phyloP scores from a whole-genome alignment of 2,888 invertebrate genomes.

The Belgica antarctica region DNA sequence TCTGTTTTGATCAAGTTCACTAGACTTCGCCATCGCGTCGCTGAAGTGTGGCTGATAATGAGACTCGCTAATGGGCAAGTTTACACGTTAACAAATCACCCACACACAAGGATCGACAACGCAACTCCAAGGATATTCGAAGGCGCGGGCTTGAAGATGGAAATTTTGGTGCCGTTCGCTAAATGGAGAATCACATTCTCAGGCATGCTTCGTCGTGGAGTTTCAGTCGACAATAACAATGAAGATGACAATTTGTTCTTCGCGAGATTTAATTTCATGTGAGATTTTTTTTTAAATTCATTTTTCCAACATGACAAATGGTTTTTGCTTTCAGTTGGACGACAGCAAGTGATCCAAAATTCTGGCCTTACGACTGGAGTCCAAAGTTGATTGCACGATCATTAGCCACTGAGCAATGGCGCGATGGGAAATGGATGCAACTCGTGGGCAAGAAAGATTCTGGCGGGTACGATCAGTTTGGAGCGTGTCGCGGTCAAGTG shows the following conservation, averaged over 20 bases:
- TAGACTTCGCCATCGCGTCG: constrained; percentile 56
- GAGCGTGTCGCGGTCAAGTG: constrained; percentile 61
- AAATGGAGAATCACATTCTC: constrained; percentile 67
- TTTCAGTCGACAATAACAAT: constrained; percentile 49
- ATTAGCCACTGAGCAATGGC: constrained; percentile 61
- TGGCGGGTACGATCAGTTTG: constrained; percentile 64
- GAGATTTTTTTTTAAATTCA: constrained; percentile 49
- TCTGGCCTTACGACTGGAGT: constrained; percentile 61
- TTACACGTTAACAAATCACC: constrained; percentile 58
- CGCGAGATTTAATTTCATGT: constrained; percentile 63
- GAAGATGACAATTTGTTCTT: constrained; percentile 55
- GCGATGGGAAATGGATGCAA: constrained; percentile 59
- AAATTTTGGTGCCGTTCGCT: constrained; percentile 61
- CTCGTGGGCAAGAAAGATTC: constrained; percentile 57
- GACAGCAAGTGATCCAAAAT: constrained; percentile 55
- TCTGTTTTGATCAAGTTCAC: constrained; percentile 59
- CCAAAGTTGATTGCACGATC: constrained; percentile 58
- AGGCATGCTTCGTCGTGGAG: constrained; percentile 62
- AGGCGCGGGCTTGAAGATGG: constrained; percentile 62
- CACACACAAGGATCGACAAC: constrained; percentile 56
- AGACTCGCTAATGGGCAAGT: constrained; percentile 53
- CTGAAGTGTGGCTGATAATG: constrained; percentile 61
- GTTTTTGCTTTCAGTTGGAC: constrained; percentile 58
- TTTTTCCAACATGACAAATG: neutral
- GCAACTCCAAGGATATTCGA: constrained; percentile 59